A percentile compares a stretch with the other conserved stretches of the same genome.
These are phyloP conservation scores for Sussaba pulchella DNA, from an alignment of 2,888 invertebrate genomes.

Conservation along the genomic window DNA sequence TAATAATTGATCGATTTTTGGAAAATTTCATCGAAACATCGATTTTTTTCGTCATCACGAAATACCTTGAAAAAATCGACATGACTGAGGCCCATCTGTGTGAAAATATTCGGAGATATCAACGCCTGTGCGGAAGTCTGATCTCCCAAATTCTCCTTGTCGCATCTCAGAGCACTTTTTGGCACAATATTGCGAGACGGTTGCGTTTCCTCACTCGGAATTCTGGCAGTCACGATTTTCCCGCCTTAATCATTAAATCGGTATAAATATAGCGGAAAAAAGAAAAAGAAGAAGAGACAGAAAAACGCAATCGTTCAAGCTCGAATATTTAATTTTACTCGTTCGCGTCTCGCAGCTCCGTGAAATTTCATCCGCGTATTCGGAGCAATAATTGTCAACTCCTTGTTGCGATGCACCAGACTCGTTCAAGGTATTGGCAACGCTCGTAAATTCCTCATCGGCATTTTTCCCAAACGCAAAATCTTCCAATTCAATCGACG, in stretches of 20 bases:
- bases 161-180: conserved; percentile 39
- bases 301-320: conserved; percentile 1
- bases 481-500: conserved; percentile 6
- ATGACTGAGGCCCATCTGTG: conserved; percentile 82
- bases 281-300: no score
- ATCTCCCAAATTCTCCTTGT: conserved; percentile 59
- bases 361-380: conserved; percentile 51
- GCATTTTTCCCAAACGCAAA: conserved; percentile 37
- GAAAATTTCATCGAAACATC: no score
- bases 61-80: conserved; percentile 83
- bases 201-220: conserved; percentile 49
- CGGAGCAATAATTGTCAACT: conserved; percentile 48
- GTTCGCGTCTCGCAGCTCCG: conserved; percentile 15
- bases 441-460: conserved; percentile 16
- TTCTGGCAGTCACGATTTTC: conserved; percentile 34
- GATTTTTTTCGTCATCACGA: no score
- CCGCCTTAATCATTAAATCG: background rate
- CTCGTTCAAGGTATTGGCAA: conserved; percentile 55
- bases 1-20: no score
- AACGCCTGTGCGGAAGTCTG: conserved; percentile 77
- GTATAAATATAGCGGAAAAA: background rate
- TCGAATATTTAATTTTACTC: conserved; percentile 19
- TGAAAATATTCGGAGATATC: conserved; percentile 84
- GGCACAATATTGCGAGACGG: conserved; percentile 43
- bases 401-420: background rate